Conservation (phyloP, 2,113 vertebrate genomes). For the Otis tarda region DNA sequence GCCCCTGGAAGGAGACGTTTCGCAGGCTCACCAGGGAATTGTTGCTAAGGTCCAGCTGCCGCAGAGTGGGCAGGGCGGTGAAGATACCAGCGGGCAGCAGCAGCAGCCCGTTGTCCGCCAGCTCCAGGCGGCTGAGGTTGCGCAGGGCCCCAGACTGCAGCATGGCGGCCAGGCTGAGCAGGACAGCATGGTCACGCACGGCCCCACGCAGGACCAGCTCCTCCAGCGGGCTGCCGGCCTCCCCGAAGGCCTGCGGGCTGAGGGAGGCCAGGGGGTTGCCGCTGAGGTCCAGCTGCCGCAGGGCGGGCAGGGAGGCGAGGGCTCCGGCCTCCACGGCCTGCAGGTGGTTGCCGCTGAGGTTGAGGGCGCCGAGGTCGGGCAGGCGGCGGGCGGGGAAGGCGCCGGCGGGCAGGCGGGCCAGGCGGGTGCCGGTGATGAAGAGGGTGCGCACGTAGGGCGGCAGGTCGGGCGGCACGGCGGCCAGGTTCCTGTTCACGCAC, state of each 20-base stretch:
- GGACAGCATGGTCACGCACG: conserved; percentile 54
- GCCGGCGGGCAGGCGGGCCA: conserved; percentile 68
- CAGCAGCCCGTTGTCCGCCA: conserved; percentile 84
- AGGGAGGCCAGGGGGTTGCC: conserved; percentile 80
- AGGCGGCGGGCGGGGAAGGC: conserved; percentile 82
- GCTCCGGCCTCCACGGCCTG: conserved; percentile 72
- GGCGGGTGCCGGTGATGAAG: conserved; percentile 83
- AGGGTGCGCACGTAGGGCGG: conserved; percentile 81
- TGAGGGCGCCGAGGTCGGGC: conserved; percentile 78
- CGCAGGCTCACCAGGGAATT: conserved; percentile 84
- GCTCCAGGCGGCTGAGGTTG: conserved; percentile 80
- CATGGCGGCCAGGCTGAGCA: conserved; percentile 60
- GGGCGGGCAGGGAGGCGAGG: conserved; percentile 82
- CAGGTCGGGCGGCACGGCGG: conserved; percentile 78
- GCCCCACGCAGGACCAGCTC: conserved; percentile 73
- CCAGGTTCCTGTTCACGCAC: conserved; percentile 85
- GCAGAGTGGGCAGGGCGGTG: conserved; percentile 70
- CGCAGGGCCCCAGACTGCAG: conserved; percentile 63
- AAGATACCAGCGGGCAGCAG: conserved; percentile 77
- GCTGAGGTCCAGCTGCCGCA: conserved; percentile 87
- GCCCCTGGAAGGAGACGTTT: conserved; percentile 73
- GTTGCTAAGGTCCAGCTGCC: conserved; percentile 83
- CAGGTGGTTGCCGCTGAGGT: conserved; percentile 84
- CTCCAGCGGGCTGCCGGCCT: conserved; percentile 70
- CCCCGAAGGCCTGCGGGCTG: conserved; percentile 74